Base-by-base conservation (phyloP, 1,140 invertebrate genomes). In the Heliconius melpomene region DNA sequence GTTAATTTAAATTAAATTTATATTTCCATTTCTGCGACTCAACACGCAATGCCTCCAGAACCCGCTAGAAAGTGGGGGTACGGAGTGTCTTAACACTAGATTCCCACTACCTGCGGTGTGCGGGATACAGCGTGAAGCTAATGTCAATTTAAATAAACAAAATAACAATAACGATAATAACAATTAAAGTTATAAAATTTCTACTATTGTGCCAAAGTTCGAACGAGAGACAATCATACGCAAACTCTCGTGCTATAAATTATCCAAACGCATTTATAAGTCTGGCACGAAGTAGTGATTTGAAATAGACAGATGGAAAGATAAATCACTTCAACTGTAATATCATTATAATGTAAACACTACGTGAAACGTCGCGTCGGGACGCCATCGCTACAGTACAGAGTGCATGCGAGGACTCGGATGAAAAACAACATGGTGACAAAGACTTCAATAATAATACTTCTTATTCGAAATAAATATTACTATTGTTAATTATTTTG, bases 311-410 rank as follows among this genome's bases (percentile, higher is more conserved):
- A 72, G 78, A 82, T 73, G 74, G 82, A 46, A 74, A 81, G 82
- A 86, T 90, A 88, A 86, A 89, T 92, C 87, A 90, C 82, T 84
- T 78, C 74, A 84, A 84, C 85, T 84, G 83, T 87, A 89, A 91
- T 90, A 91, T 90, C 88, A 90, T 87, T 87, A 80, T 83, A 88
- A 85, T 86, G 89, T 91, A 91, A 89, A 92, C 88, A 89, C 80
- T 78, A 82, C 86, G 89, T 79, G 82, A 81, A 81, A 77, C 79
- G 85, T 83, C 83, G 73, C 46, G 75, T 66, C 79, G 38, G 54
- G 75, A 77, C 32, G 82, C 73, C 18, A 57, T 52, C 79, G 71
- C 75, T 75, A 77, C 50, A 23, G 60, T 75, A 77, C 50, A 23
- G 60, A 26, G 46, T 29, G 54, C 74, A 23, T 29, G 79, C 75